Evolutionary conservation across 1,140 invertebrate species (phyloP).

Genomic region (Euura lappo): DNA sequence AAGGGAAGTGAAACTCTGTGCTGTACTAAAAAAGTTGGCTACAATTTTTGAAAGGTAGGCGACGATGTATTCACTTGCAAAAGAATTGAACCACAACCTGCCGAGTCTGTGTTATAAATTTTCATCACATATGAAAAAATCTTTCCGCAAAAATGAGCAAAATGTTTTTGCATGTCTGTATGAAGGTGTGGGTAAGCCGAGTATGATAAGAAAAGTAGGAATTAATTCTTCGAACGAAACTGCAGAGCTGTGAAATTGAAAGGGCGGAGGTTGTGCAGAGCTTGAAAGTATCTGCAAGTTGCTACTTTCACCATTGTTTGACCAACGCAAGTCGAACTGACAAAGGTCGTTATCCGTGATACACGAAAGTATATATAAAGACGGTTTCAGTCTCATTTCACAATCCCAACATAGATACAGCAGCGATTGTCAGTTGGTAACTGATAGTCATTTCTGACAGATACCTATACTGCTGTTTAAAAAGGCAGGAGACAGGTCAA

Average conservation of each 20-base stretch:
- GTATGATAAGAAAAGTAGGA: background rate
- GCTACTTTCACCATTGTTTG: constrained; percentile 58
- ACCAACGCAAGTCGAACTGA: constrained; percentile 34
- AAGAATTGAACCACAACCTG: too few relatives aligned
- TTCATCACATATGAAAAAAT: too few relatives aligned
- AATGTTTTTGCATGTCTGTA: too few relatives aligned
- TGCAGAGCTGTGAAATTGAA: constrained; percentile 41
- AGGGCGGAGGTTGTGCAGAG: constrained; percentile 34
- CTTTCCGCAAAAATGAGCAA: too few relatives aligned
- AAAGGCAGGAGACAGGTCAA: constrained; percentile 48
- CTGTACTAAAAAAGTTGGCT: too few relatives aligned
- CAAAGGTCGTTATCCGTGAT: constrained; percentile 28
- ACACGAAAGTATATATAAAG: background rate
- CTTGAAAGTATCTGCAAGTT: constrained; percentile 14
- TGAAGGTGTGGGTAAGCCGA: too few relatives aligned
- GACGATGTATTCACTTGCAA: too few relatives aligned
- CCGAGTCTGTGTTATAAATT: too few relatives aligned
- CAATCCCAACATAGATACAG: too few relatives aligned
- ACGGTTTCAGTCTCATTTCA: too few relatives aligned
- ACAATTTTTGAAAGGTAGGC: too few relatives aligned
- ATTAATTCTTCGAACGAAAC: background rate
- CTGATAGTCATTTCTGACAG: background rate
- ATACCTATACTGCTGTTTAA: background rate
- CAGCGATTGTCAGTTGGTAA: background rate
- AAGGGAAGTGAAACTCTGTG: too few relatives aligned